Conservation (phyloP, 2,888 invertebrate genomes). For the Sylvicola cinctus region DNA sequence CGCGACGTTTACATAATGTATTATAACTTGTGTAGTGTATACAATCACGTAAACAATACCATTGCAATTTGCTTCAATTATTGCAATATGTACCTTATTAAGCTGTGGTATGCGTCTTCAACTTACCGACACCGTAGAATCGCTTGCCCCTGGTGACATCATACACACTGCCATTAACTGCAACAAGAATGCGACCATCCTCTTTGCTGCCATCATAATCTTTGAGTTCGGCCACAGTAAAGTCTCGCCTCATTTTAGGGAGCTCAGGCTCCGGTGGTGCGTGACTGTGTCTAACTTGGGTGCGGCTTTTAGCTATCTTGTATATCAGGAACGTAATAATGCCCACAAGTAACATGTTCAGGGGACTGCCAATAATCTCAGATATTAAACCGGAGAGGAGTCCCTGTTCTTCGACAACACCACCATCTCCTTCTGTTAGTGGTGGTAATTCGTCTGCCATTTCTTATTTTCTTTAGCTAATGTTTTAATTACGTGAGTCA, state of each 20-base stretch:
- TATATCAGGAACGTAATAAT: conserved; percentile 51
- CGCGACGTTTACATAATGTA: too few relatives aligned
- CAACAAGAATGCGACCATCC: conserved; percentile 77
- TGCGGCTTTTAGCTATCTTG: conserved; percentile 44
- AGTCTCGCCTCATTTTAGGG: conserved; percentile 73
- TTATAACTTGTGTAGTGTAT: too few relatives aligned
- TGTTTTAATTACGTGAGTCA: too few relatives aligned
- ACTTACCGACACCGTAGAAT: conserved; percentile 5
- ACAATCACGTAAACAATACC: too few relatives aligned
- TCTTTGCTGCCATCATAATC: conserved; percentile 69
- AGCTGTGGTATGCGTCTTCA: too few relatives aligned
- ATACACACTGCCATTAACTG: conserved; percentile 87
- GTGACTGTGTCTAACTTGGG: conserved; percentile 21
- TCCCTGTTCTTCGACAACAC: conserved; percentile 7
- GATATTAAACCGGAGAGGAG: conserved; percentile 26
- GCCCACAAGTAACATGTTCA: conserved; percentile 45
- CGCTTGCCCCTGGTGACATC: conserved; percentile 73
- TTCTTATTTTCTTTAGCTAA: neutral
- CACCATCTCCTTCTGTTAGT: neutral
- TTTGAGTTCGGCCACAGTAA: conserved; percentile 70
- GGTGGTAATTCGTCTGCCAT: neutral
- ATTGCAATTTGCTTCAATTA: too few relatives aligned
- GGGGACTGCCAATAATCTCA: conserved; percentile 46
- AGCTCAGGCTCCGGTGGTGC: conserved; percentile 32
- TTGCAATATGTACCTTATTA: too few relatives aligned